Evolutionary conservation across 2,113 vertebrate species (phyloP).

Genomic region (Rhadina sibilatrix): DNA sequence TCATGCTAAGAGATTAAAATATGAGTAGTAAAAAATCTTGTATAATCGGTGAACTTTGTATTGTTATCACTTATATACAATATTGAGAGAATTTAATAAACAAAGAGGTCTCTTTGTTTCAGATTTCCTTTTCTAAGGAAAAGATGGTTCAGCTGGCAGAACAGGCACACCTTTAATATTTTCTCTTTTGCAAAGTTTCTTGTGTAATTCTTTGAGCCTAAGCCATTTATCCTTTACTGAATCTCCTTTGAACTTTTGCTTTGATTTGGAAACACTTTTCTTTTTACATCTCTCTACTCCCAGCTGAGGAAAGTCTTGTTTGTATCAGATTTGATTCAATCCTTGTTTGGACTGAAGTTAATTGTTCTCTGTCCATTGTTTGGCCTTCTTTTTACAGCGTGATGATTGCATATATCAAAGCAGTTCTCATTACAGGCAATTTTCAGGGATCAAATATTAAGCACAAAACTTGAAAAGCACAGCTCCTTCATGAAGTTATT

Average conservation of each 20-base stretch:
- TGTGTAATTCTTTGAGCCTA: background rate
- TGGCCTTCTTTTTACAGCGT: background rate
- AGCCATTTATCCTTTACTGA: background rate
- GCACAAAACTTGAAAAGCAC: background rate
- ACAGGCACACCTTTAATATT: background rate
- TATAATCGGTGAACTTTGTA: background rate
- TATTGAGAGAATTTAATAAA: background rate
- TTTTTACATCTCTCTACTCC: background rate
- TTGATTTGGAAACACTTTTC: background rate
- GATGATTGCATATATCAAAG: background rate
- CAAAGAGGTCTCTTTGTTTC: background rate
- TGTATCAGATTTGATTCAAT: background rate
- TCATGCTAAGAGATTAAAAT: background rate
- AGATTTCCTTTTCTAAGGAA: background rate
- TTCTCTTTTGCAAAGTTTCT: background rate
- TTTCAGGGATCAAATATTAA: background rate
- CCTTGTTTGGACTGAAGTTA: background rate
- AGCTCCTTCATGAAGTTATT: background rate
- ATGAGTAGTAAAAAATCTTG: background rate
- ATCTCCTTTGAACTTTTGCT: background rate
- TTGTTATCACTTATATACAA: background rate
- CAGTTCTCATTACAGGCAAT: background rate
- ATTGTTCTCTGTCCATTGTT: background rate
- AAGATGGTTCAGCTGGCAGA: background rate
- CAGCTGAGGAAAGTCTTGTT: background rate